Base-by-base conservation (phyloP, 2,888 invertebrate species). In the Sthenelais limicola region DNA sequence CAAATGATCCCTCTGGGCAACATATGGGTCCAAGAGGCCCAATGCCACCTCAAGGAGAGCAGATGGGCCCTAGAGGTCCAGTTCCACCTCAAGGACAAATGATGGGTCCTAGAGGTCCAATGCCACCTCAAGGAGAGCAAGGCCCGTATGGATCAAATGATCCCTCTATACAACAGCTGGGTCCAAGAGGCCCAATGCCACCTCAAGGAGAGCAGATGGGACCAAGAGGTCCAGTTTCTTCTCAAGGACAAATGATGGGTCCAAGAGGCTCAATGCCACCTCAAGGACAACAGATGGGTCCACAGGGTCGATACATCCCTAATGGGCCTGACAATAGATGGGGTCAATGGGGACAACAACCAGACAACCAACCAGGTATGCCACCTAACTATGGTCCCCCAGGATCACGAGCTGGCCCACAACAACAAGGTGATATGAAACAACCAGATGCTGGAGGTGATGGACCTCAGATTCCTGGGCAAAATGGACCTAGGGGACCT, bases 101-200 rank as follows among this genome's bases (percentile, higher is more conserved):
- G 4, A 24, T 18, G 18, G 12, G n/a, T 28, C 54, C 4, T 30
- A 12, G 28, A 26, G 28, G 54, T 5, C 28, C 5, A 18, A 43
- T 43, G 43, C 43, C 43, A 43, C 18, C 9, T 43, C 12, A 18
- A 18, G 58, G 32, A 30, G 33, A 28, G 12, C 58, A 58, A 32
- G 58, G 58, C 15, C 33, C 32, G 21, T 58, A 58, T 33, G 58
- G 32, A 58, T 21, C 30, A 21, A n/a, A 32, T 32, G 28, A n/a
- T 30, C 68, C 68, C 9, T 24, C 26, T n/a, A 32, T 48, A 21
- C 68, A 68, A 28, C 68, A 47, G 49, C 47, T 68, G 68, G 48
- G 24, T 18, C 51, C 21, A 18, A 51, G 51, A 51, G 43, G 43
- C 43, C 51, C 4, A 18, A 51, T 51, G 51, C 21, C 21, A 4